Evolutionary conservation across 2,797 vertebrate species (phyloP).

Genomic region (Clamator glandarius): DNA sequence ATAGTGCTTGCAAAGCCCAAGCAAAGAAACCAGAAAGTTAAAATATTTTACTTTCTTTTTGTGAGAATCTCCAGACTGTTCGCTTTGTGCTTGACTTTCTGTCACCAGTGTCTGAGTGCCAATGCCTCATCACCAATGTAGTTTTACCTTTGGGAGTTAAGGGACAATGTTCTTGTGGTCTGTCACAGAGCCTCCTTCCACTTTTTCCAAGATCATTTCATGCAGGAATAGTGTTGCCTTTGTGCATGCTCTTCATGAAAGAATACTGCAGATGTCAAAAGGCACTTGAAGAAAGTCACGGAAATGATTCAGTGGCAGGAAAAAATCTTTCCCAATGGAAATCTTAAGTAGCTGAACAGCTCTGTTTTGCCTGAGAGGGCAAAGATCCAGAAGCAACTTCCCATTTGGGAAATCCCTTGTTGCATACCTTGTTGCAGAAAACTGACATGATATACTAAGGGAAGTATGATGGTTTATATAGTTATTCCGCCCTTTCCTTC

Average conservation of each 20-base stretch:
- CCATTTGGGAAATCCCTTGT: background rate
- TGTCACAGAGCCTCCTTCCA: background rate
- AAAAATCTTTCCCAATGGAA: background rate
- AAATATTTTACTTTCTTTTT: background rate
- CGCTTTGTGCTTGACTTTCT: background rate
- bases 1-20: background rate
- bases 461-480: background rate
- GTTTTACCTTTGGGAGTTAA: background rate
- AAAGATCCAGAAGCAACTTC: background rate
- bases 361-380: background rate
- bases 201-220: background rate
- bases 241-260: background rate
- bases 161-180: background rate
- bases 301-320: background rate
- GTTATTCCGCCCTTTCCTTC: background rate
- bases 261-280: background rate
- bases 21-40: background rate
- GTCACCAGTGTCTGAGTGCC: background rate
- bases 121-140: background rate
- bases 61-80: background rate
- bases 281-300: background rate
- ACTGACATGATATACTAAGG: fast-evolving
- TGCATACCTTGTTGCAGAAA: background rate
- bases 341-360: background rate
- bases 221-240: background rate